A percentile compares a stretch with the other conserved stretches of the same genome.
phyloP scores from a whole-genome alignment of 2,888 invertebrate genomes.

The Oligia fasciuncula region DNA sequence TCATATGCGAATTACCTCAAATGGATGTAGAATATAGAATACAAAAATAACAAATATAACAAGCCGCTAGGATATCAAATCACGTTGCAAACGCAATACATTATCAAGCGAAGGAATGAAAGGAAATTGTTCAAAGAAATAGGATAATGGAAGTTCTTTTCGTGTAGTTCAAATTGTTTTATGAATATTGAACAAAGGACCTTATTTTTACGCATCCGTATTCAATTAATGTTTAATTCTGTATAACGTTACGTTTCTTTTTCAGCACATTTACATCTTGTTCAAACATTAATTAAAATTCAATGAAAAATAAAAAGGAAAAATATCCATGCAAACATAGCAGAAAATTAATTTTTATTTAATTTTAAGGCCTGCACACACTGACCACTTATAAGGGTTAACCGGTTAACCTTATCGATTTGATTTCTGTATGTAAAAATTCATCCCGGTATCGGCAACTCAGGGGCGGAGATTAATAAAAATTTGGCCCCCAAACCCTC shows the following conservation, averaged over 20 bases:
- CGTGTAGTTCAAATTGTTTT: conserved; percentile 73
- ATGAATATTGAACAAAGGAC: conserved; percentile 71
- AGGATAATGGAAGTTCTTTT: conserved; percentile 76
- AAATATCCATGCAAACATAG: conserved; percentile 1
- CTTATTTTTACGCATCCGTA: conserved; percentile 60
- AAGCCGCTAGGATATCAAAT: conserved; percentile 70
- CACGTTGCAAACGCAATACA: conserved; percentile 75
- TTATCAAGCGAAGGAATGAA: conserved; percentile 71
- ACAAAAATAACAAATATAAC: conserved; percentile 57
- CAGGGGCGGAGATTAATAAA: conserved; percentile 86
- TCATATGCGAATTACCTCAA: conserved; percentile 15
- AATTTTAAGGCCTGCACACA: conserved; percentile 14
- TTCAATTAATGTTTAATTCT: conserved; percentile 62
- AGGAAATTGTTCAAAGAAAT: conserved; percentile 75
- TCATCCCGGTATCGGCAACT: conserved; percentile 75
- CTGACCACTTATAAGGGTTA: conserved; percentile 44
- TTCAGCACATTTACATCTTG: conserved; percentile 3
- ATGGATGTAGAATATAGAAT: conserved; percentile 28
- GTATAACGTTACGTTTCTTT: conserved; percentile 24
- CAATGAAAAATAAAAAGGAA: conserved; percentile 12
- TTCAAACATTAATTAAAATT: conserved; percentile 31
- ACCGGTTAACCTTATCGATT: conserved; percentile 75
- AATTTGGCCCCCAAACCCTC: conserved; percentile 82
- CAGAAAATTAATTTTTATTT: conserved; percentile 9
- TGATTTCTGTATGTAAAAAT: conserved; percentile 83